Evolutionary conservation across 1,140 invertebrate species (phyloP), one percentile per base, ranked within the genome.

Genomic region (Trichonephila clavata): DNA sequence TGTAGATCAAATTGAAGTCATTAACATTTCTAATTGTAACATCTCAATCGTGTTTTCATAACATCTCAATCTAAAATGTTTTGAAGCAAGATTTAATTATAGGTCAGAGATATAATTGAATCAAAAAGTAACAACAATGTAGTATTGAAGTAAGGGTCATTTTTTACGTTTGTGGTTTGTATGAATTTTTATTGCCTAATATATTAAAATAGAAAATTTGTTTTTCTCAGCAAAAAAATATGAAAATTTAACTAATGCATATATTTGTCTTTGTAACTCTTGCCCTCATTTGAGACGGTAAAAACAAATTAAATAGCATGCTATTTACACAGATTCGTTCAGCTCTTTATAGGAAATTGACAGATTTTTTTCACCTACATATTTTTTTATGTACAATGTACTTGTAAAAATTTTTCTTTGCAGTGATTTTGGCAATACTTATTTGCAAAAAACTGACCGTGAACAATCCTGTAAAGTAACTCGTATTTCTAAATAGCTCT

Each of bases 1-100:
- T 77, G 71, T 77, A 16, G 71, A 77, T 77, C 71, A 39, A 39
- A 77, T 32, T 39, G 18, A 39, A 77, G 71, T 77, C 27, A 77
- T 77, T 77, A 77, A 1, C 32, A 32, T 77, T 16, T 6, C 16
- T 18, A 77, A 77, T 77, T 32, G 27, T 77, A 77, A 77, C 24
- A 39, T 77, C 27, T 77, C 24, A 77, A 77, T 77, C 71, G 16
- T 77, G 16, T 77, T 32, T 32, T 39, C 2, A 7, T 50, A 32
- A 39, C 6, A 27, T 39, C 2, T 18, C 71, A 18, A 77, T 32
- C 32, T 77, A 77, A 16, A 32, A 77, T 32, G 32, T 27, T 77
- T 77, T 77, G 71, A 39, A 39, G 71, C 5, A 18, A 32, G 71
- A 32, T 77, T 77, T 32, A 77, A 77, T 77, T 39, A 77, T 77